A percentile compares a stretch with the other conserved stretches of the same genome.
phyloP scores from a whole-genome alignment of 2,113 vertebrate species.

The Helogale parvula region DNA sequence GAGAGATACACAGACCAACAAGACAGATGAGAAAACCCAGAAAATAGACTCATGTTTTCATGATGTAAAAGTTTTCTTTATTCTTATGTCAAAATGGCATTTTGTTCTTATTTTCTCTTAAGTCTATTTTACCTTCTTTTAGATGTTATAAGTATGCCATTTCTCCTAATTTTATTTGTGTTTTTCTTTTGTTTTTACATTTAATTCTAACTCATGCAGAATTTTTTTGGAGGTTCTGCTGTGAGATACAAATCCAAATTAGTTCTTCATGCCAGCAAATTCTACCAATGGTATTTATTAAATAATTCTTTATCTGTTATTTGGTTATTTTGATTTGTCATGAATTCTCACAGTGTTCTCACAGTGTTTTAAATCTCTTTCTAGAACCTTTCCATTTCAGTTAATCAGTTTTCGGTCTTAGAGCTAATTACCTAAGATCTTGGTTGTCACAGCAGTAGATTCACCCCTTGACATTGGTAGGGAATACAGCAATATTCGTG shows the following conservation, averaged over 20 bases:
- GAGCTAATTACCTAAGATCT: not conserved
- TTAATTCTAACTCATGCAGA: not conserved
- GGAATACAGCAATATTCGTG: conserved; percentile 13
- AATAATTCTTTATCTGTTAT: not conserved
- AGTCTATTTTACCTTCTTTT: not conserved
- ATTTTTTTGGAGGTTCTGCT: not conserved
- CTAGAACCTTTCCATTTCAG: not conserved
- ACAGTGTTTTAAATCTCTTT: conserved; percentile 20
- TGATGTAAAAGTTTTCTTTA: not conserved
- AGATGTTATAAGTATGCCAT: not conserved
- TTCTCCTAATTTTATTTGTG: not conserved
- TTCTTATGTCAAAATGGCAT: not conserved
- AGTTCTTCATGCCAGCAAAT: not conserved
- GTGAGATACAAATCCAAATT: conserved; percentile 21
- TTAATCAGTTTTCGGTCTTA: not conserved
- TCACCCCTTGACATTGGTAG: not conserved
- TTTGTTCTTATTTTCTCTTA: conserved; percentile 2
- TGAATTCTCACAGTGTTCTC: not conserved
- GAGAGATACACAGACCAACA: not conserved
- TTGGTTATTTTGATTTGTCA: not conserved
- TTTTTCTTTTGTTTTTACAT: conserved; percentile 4
- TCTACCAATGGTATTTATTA: not conserved
- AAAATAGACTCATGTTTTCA: not conserved
- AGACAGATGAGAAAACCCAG: not conserved
- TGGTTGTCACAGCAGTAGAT: not conserved